phyloP scores from a whole-genome alignment of 2,888 invertebrate genomes.

The Sinotaia quadrata region DNA sequence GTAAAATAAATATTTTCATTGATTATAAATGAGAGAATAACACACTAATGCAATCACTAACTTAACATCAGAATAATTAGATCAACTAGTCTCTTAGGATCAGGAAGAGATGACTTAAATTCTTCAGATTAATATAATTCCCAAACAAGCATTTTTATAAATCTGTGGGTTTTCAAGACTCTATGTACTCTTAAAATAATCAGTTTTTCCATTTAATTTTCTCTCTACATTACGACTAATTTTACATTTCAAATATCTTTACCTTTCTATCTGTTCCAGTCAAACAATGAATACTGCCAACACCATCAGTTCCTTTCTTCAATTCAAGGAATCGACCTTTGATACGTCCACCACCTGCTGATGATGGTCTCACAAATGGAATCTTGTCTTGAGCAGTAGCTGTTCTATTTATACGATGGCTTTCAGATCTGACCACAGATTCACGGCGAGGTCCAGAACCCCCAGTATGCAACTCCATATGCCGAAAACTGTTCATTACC shows the following conservation, averaged over 20 bases:
- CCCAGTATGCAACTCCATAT: slow-evolving; percentile 66
- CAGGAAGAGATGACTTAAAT: too few relatives aligned
- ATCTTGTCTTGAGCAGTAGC: slow-evolving; percentile 11
- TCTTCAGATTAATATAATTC: too few relatives aligned
- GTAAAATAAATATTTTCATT: too few relatives aligned
- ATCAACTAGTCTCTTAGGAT: too few relatives aligned
- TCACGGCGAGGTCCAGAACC: slow-evolving; percentile 33
- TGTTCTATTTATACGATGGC: slow-evolving; percentile 26
- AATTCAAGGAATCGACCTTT: slow-evolving; percentile 56
- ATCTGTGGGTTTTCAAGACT: too few relatives aligned
- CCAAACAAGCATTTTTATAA: too few relatives aligned
- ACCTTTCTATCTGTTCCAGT: neutral
- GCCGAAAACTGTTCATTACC: slow-evolving; percentile 61
- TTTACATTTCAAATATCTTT: neutral
- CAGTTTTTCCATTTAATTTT: neutral
- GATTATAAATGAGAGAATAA: too few relatives aligned
- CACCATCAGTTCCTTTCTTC: slow-evolving; percentile 36
- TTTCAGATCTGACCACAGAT: slow-evolving; percentile 35
- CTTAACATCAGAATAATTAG: too few relatives aligned
- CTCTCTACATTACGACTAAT: neutral
- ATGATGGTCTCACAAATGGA: slow-evolving; percentile 46
- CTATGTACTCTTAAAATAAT: too few relatives aligned
- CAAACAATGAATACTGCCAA: neutral
- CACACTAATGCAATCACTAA: too few relatives aligned
- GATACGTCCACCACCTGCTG: slow-evolving; percentile 42